Percentiles rank a stretch among this genome's conserved stretches.
Conservation (phyloP, 1,140 invertebrate genomes). For the Andricus grossulariae region DNA sequence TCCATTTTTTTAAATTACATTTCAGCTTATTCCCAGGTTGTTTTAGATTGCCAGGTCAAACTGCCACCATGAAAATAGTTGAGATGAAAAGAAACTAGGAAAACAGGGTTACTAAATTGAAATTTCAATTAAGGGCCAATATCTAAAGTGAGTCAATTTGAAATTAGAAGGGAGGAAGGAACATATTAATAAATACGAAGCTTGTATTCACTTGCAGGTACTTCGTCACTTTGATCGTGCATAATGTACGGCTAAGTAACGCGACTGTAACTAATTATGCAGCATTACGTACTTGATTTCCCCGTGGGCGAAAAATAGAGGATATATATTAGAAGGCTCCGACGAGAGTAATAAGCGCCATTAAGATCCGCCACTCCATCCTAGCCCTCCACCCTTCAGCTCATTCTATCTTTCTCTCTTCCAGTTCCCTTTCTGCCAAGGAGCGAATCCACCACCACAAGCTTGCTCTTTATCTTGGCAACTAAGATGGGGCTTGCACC, state of each 20-base stretch:
- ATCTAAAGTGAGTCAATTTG: neutral
- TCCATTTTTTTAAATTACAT: too few relatives aligned
- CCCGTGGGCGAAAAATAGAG: slow-evolving; percentile 73
- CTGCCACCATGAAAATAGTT: too few relatives aligned
- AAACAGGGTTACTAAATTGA: too few relatives aligned
- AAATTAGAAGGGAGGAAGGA: neutral
- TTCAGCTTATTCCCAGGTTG: too few relatives aligned
- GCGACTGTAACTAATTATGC: slow-evolving; percentile 72
- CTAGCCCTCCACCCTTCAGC: slow-evolving; percentile 43
- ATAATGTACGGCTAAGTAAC: slow-evolving; percentile 72
- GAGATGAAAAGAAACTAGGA: too few relatives aligned
- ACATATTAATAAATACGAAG: slow-evolving; percentile 29
- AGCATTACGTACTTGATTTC: slow-evolving; percentile 73
- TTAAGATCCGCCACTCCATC: slow-evolving; percentile 66
- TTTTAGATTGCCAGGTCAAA: too few relatives aligned
- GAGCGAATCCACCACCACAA: slow-evolving; percentile 38
- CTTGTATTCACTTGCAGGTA: slow-evolving; percentile 55
- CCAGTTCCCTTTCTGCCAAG: slow-evolving; percentile 38
- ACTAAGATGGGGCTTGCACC: slow-evolving; percentile 38
- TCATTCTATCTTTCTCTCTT: slow-evolving; percentile 20
- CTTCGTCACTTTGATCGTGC: slow-evolving; percentile 72
- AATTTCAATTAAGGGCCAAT: too few relatives aligned
- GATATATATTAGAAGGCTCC: slow-evolving; percentile 70
- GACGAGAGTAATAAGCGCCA: slow-evolving; percentile 72
- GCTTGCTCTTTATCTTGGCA: slow-evolving; percentile 45